phyloP scores from a whole-genome alignment of 2,797 vertebrate species.

The Neosilurus mollespiculum region DNA sequence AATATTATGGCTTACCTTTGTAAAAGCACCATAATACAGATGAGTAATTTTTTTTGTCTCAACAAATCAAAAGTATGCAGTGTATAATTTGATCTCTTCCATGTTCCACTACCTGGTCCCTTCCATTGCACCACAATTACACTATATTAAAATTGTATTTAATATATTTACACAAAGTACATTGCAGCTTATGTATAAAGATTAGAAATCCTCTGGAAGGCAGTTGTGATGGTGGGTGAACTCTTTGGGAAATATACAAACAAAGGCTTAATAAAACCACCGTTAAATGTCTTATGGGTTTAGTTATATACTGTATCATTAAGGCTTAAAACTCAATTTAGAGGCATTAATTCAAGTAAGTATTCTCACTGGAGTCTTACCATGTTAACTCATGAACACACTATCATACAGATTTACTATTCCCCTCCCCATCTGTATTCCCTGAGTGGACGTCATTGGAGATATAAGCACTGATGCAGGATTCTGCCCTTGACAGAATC shows the following conservation, averaged over 20 bases:
- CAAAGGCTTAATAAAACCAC: slow-evolving; percentile 1
- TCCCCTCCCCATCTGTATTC: background rate
- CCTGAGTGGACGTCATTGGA: background rate
- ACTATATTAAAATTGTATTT: background rate
- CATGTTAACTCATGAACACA: background rate
- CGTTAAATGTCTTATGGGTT: slow-evolving; percentile 10
- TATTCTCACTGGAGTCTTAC: background rate
- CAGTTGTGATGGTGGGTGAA: background rate
- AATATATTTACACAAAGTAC: background rate
- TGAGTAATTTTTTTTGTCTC: background rate
- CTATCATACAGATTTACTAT: background rate
- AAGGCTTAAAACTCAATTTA: slow-evolving; percentile 14
- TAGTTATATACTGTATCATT: slow-evolving; percentile 6
- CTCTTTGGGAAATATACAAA: background rate
- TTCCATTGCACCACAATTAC: background rate
- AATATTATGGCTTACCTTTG: too few relatives aligned
- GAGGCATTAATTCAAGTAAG: background rate
- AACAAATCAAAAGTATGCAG: background rate
- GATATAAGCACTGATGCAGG: background rate
- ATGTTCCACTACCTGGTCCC: background rate
- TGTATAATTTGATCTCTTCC: background rate
- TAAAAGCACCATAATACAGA: background rate
- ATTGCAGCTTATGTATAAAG: background rate
- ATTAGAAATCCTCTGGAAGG: background rate
- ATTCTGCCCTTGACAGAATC: background rate